Base-by-base conservation (phyloP, 2,888 invertebrate genomes). In the Eilema sororculum region DNA sequence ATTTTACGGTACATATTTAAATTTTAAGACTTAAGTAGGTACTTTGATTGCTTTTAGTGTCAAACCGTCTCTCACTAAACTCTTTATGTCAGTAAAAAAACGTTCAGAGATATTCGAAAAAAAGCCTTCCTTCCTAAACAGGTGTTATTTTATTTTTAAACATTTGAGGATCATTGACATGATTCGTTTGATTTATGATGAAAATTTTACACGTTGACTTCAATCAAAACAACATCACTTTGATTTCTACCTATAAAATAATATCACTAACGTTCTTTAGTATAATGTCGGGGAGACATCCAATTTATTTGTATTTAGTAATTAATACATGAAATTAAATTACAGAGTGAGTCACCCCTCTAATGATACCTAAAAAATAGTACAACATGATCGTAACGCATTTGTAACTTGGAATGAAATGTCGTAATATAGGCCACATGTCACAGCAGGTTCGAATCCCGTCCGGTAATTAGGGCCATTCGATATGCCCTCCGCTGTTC, bases 401-500 rank as follows among this genome's bases (percentile, higher is more conserved):
- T 81, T 80, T 77, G 76, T 80, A 76, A 81, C 77, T 79, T 75
- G 72, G 74, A 75, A 77, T 80, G 75, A 81, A 75, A 82, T 78
- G 84, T 82, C 78, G 80, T 86, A 82, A 86, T 85, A 82, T 80
- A 78, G 84, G 88, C 92, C 93, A 94, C 91, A 93, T 93, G 94
- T 92, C 93, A 87, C 88, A 84, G 85, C 86, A 84, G 82, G 84
- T 87, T 84, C 84, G 83, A 81, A 80, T 84, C 84, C 80, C 81
- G 84, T 78, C 81, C 86, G 80, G 90, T 92, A 94, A 95, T 95
- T 94, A 95, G 87, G 87, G 76, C 73, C 74, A 94, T 95, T 95
- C 84, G 94, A 84, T 76, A 91, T 87, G 92, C 90, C 86, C 81
- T 76, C 73, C 75, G 78, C 84, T 80, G 90, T 92, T 93, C 91